phyloP scores from a whole-genome alignment of 2,797 vertebrate species.

The Pyrocephalus nanus region DNA sequence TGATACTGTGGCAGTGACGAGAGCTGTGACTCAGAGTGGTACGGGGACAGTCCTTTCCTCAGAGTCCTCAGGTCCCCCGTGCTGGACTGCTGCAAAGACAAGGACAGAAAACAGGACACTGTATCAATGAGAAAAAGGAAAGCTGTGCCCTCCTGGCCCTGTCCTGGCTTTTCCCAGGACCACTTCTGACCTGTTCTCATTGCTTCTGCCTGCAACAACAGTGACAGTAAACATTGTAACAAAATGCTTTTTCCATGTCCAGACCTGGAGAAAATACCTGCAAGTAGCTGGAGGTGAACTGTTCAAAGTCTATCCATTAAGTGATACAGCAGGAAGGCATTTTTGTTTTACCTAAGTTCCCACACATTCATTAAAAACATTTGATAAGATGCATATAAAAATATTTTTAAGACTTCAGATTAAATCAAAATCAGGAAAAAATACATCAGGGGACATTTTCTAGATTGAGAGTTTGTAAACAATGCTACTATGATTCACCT shows the following conservation, averaged over 20 bases:
- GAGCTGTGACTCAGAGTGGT: conserved; percentile 95
- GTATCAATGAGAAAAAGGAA: not conserved
- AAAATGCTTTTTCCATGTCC: not conserved
- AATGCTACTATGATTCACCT: not conserved
- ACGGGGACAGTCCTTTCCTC: conserved; percentile 90
- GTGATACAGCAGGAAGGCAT: not conserved
- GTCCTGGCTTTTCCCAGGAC: not conserved
- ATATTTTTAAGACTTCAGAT: not conserved
- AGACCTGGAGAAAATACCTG: not conserved
- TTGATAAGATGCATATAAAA: not conserved
- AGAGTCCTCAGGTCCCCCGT: conserved; percentile 87
- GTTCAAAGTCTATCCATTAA: not conserved
- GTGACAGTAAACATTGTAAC: not conserved
- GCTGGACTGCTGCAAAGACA: conserved; percentile 80
- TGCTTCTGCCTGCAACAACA: not conserved
- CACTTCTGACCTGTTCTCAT: not conserved
- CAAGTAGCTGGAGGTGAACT: not conserved
- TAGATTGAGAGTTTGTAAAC: not conserved
- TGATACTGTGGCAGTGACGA: conserved; percentile 88
- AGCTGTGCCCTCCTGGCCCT: not conserved
- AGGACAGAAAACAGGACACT: not conserved
- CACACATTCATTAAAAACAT: not conserved
- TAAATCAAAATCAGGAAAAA: not conserved
- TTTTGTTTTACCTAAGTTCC: not conserved
- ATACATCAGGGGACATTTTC: not conserved